These are phyloP conservation scores for Lordiphosa stackelbergi DNA, from an alignment of 1,140 invertebrate genomes.

Conservation along the genomic window DNA sequence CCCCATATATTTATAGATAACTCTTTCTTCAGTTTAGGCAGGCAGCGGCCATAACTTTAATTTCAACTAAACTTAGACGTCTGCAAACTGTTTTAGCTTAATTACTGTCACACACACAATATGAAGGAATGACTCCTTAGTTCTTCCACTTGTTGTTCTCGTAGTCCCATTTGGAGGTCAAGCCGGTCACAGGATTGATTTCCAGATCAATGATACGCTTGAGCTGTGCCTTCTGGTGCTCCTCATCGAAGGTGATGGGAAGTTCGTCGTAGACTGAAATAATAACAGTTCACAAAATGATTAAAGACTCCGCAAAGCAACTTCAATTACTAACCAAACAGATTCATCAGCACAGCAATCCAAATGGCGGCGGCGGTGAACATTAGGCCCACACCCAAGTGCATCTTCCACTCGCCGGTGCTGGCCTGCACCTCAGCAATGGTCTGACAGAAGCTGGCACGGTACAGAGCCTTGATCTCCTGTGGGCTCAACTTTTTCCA, in stretches of 20 bases:
- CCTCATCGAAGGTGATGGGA: constrained; percentile 85
- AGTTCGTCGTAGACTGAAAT: constrained; percentile 85
- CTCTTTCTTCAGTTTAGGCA: constrained; percentile 32
- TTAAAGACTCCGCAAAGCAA: background rate
- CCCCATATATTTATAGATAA: no score
- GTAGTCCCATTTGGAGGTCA: constrained; percentile 84
- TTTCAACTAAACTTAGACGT: constrained; percentile 66
- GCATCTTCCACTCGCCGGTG: constrained; percentile 92
- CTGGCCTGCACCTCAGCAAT: constrained; percentile 93
- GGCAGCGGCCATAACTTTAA: constrained; percentile 61
- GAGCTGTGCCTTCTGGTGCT: constrained; percentile 86
- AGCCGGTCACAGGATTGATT: constrained; percentile 87
- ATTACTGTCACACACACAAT: constrained; percentile 54
- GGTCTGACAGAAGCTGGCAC: constrained; percentile 94
- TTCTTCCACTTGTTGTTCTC: constrained; percentile 85
- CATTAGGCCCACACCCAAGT: constrained; percentile 81
- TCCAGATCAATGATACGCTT: constrained; percentile 88
- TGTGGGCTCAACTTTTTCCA: constrained; percentile 93
- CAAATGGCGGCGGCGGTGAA: constrained; percentile 82
- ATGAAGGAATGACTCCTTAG: constrained; percentile 52
- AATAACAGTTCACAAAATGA: background rate
- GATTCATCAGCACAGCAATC: constrained; percentile 84
- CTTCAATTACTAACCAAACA: constrained; percentile 81
- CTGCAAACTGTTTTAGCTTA: constrained; percentile 55
- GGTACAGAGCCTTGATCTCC: constrained; percentile 95